Conservation (phyloP, 1,140 invertebrate species). For the Conus betulinus region DNA sequence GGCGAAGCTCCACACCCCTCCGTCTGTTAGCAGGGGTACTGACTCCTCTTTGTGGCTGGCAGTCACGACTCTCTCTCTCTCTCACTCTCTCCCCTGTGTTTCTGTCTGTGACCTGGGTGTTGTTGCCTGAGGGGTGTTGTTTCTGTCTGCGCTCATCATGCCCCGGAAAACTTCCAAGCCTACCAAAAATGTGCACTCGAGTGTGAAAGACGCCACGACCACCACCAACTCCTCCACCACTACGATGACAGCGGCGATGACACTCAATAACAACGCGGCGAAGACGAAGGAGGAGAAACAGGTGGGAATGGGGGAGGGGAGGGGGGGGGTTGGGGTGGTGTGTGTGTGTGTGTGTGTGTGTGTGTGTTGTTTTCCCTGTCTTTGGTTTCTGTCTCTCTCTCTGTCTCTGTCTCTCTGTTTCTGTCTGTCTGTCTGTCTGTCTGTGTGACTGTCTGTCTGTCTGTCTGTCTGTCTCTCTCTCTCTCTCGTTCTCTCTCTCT, state of each 20-base stretch:
- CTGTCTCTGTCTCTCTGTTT: no score
- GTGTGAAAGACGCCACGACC: not conserved
- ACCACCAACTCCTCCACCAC: not conserved
- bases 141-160: not conserved
- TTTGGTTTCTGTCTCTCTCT: not conserved
- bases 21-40: no score
- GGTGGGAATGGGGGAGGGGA: not conserved
- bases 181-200: not conserved
- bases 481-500: no score
- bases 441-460: no score
- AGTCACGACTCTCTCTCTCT: no score
- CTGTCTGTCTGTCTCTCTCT: no score
- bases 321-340: not conserved
- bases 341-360: not conserved
- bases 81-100: no score
- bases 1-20: no score
- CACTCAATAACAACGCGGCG: not conserved
- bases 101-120: no score
- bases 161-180: not conserved
- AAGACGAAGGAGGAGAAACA: not conserved
- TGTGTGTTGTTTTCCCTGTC: not conserved
- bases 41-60: no score
- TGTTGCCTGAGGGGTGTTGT: no score
- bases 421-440: no score
- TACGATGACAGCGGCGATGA: not conserved